phyloP scores from a whole-genome alignment of 1,140 invertebrate species.

The Amyelois transitella region DNA sequence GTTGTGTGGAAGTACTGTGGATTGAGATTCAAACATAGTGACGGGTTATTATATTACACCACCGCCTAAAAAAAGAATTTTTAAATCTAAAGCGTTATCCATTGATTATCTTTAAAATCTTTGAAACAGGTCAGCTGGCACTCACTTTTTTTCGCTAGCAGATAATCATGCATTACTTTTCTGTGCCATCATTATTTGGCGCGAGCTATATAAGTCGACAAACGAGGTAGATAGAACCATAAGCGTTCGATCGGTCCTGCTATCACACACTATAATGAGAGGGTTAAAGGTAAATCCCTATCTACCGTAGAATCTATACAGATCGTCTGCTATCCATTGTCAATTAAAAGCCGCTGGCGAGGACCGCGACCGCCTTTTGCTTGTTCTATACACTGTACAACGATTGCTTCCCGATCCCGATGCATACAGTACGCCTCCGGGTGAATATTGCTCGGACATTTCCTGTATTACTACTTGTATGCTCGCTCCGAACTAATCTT shows the following conservation, averaged over 20 bases:
- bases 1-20: no score
- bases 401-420: slow-evolving; percentile 50
- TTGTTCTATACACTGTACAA: slow-evolving; percentile 55
- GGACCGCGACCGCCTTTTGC: slow-evolving; percentile 57
- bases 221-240: slow-evolving; percentile 3
- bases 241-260: background rate
- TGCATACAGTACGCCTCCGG: slow-evolving; percentile 54
- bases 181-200: background rate
- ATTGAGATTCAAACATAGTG: no score
- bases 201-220: slow-evolving; percentile 5
- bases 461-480: slow-evolving; percentile 60
- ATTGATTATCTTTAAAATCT: no score
- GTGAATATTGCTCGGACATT: slow-evolving; percentile 55
- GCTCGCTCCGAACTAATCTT: slow-evolving; percentile 42
- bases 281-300: slow-evolving; percentile 46
- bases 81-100: no score
- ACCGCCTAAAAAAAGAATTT: no score
- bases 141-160: no score
- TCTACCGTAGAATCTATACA: slow-evolving; percentile 30
- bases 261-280: slow-evolving; percentile 25
- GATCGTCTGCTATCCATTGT: slow-evolving; percentile 44
- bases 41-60: no score
- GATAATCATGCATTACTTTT: no score
- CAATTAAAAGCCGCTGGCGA: slow-evolving; percentile 54
- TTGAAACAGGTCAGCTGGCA: no score